Conservation (phyloP, 64 coral and sea anemone genomes). For the Trachythela sp. region DNA sequence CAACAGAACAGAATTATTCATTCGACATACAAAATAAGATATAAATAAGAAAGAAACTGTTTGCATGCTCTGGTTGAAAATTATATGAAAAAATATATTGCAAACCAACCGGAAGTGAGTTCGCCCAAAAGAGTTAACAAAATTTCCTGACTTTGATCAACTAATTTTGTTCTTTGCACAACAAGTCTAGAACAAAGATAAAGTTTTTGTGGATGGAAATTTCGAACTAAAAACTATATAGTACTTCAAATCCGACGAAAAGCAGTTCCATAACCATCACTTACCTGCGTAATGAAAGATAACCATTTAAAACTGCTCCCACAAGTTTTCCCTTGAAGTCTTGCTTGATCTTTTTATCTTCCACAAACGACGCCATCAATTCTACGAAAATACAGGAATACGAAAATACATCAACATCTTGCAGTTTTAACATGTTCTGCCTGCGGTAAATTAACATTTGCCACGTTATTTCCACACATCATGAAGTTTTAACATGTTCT, state of each 20-base stretch:
- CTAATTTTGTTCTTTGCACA: conserved; percentile 24
- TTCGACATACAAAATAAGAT: not conserved
- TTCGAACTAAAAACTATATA: not conserved
- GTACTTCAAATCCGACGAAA: not conserved
- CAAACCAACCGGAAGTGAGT: not conserved
- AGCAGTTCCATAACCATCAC: not conserved
- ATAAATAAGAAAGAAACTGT: not conserved
- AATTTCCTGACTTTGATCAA: not conserved
- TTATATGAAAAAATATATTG: too few species aligned
- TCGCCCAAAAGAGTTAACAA: not conserved
- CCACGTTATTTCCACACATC: too few species aligned
- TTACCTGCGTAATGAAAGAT: conserved; percentile 87
- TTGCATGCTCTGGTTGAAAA: not conserved
- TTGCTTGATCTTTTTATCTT: conserved; percentile 89
- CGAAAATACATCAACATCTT: not conserved
- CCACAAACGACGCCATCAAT: conserved; percentile 83
- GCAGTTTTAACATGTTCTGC: not conserved
- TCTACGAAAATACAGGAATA: conserved; percentile 51
- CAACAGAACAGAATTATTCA: not conserved
- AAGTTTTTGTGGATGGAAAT: not conserved
- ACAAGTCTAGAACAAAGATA: not conserved
- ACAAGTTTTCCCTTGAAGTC: conserved; percentile 97
- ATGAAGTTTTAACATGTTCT: too few species aligned
- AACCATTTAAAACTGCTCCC: conserved; percentile 90
- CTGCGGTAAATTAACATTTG: too few species aligned